Percentiles rank a stretch among this genome's conserved stretches.
phyloP scores from a whole-genome alignment of 2,797 vertebrate species.

The Telmatherina bonti region DNA sequence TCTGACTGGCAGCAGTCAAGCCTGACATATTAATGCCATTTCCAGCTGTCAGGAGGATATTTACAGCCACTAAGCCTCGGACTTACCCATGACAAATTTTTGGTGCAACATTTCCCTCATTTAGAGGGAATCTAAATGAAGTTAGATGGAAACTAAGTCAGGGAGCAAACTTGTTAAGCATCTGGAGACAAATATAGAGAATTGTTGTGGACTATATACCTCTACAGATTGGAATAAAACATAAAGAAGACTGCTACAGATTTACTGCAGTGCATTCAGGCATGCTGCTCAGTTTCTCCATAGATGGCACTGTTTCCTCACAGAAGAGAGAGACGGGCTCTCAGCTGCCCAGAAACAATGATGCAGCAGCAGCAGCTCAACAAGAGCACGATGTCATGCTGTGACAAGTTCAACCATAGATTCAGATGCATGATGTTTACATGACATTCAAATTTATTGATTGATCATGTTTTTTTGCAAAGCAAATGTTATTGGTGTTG shows the following conservation, averaged over 20 bases:
- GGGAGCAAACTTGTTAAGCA: conserved; percentile 17
- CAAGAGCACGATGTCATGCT: conserved; percentile 55
- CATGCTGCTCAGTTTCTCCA: conserved; percentile 27
- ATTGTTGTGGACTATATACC: conserved; percentile 1
- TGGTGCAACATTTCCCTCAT: conserved; percentile 37
- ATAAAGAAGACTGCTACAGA: not conserved
- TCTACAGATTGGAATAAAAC: not conserved
- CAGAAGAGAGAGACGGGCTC: conserved; percentile 27
- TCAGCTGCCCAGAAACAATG: conserved; percentile 66
- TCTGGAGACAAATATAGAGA: conserved; percentile 31
- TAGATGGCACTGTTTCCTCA: conserved; percentile 79
- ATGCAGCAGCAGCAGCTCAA: conserved; percentile 38
- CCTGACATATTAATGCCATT: conserved; percentile 60
- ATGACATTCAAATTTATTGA: not conserved
- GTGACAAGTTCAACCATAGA: conserved; percentile 34
- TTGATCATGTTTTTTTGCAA: not conserved
- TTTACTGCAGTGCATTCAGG: conserved; percentile 11
- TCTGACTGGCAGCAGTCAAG: conserved; percentile 70
- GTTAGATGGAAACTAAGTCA: conserved; percentile 25
- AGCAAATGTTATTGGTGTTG: not conserved
- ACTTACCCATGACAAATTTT: conserved; percentile 64
- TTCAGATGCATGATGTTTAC: not conserved
- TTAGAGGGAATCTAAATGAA: conserved; percentile 46
- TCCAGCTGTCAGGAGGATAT: conserved; percentile 67
- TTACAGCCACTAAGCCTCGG: conserved; percentile 63